Percentiles rank a stretch among this genome's conserved stretches.
phyloP scores from a whole-genome alignment of 2,113 vertebrate genomes.

The Rhabdornis inornatus region DNA sequence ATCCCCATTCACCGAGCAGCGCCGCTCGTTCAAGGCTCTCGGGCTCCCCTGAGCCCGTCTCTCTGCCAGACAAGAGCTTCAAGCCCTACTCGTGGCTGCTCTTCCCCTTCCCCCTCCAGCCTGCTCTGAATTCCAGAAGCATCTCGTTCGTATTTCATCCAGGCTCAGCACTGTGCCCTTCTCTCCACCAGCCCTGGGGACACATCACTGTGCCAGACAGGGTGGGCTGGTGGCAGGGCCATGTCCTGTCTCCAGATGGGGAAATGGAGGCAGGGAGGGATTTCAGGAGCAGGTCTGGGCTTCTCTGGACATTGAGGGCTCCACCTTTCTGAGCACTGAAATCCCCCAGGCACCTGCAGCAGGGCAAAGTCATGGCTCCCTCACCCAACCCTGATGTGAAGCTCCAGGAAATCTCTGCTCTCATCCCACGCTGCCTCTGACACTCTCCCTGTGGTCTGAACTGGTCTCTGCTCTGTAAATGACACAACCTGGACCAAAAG shows the following conservation, averaged over 20 bases:
- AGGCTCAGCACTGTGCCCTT: neutral
- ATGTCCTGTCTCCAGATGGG: neutral
- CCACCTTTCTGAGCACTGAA: neutral
- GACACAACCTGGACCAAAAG: neutral
- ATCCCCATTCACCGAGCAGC: neutral
- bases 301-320: fast-evolving
- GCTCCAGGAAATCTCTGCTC: neutral
- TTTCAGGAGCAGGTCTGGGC: neutral
- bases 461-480: neutral
- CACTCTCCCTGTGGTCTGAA: neutral
- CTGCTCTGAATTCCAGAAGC: slow-evolving; percentile 27
- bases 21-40: neutral
- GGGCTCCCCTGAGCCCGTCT: neutral
- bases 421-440: neutral
- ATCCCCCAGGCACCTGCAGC: neutral
- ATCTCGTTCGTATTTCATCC: neutral
- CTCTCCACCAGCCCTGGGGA: neutral
- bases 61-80: neutral
- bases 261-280: neutral
- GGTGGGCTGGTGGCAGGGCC: neutral
- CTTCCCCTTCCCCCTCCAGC: slow-evolving; percentile 16
- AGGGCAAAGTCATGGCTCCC: neutral
- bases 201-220: neutral
- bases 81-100: neutral
- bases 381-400: neutral